Percentiles rank a stretch among this genome's conserved stretches.
phyloP scores from a whole-genome alignment of 2,888 invertebrate species.

The Muscina levida region DNA sequence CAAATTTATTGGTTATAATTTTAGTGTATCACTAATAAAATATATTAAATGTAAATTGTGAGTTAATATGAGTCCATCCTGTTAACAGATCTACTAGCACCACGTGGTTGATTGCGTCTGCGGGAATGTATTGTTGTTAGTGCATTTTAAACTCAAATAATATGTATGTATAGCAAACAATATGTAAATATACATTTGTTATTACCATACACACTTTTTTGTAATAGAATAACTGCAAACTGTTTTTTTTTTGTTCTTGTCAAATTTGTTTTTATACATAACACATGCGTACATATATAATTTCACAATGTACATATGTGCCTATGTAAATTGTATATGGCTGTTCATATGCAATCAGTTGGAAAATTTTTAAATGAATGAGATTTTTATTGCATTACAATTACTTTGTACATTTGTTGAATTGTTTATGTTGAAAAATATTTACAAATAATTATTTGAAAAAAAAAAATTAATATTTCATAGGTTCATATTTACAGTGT shows the following conservation, averaged over 20 bases:
- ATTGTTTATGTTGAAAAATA: conserved; percentile 23
- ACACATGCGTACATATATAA: conserved; percentile 7
- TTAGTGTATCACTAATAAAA: conserved; percentile 41
- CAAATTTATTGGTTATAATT: conserved; percentile 58
- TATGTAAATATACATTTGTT: conserved; percentile 49
- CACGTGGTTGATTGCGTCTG: no score
- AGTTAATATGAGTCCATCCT: conserved; percentile 26
- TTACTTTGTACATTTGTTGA: conserved; percentile 59
- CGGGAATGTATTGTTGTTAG: no score
- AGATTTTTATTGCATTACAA: conserved; percentile 67
- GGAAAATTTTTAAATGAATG: conserved; percentile 68
- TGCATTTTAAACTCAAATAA: no score
- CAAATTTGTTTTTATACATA: background rate
- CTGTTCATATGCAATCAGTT: conserved; percentile 21
- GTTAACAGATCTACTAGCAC: no score
- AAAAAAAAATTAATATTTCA: conserved; percentile 23
- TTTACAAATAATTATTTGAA: conserved; percentile 31
- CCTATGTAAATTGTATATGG: conserved; percentile 19
- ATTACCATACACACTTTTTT: background rate
- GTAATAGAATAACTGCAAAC: background rate
- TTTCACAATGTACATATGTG: conserved; percentile 1
- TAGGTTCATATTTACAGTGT: background rate
- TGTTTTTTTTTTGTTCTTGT: background rate
- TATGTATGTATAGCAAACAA: conserved; percentile 17
- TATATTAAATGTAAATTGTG: conserved; percentile 25